These are phyloP conservation scores for Hystrix cristata DNA, from an alignment of 2,113 vertebrate genomes.

Conservation along the genomic window DNA sequence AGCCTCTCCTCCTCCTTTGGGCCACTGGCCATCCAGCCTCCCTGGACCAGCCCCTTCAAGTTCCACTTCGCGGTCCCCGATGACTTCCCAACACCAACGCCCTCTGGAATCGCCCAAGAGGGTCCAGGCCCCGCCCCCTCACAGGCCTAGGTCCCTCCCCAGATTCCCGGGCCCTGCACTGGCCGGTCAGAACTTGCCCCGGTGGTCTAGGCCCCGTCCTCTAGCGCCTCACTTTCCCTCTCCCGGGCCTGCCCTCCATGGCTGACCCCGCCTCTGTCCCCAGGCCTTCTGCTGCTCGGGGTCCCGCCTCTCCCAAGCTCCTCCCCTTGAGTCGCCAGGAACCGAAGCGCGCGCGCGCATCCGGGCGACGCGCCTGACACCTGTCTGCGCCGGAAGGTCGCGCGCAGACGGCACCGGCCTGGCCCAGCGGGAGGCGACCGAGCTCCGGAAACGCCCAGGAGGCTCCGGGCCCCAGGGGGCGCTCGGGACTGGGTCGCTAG, in stretches of 20 bases:
- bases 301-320: neutral
- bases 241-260: no score
- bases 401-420: conserved; percentile 9
- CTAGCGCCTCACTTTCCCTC: neutral
- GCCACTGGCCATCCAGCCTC: no score
- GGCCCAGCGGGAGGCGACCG: neutral
- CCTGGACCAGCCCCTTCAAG: neutral
- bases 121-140: neutral
- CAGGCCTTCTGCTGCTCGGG: neutral
- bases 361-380: neutral
- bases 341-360: neutral
- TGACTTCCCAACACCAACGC: neutral
- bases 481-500: neutral
- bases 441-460: neutral
- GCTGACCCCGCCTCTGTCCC: neutral
- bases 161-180: neutral
- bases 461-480: neutral
- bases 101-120: neutral
- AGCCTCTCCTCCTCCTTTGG: neutral
- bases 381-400: neutral
- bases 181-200: neutral
- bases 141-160: no score
- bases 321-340: neutral
- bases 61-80: neutral
- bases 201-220: neutral